A percentile compares a stretch with the other conserved stretches of the same genome.
phyloP scores from a whole-genome alignment of 2,888 invertebrate species.

The Parnassius mnemosyne region DNA sequence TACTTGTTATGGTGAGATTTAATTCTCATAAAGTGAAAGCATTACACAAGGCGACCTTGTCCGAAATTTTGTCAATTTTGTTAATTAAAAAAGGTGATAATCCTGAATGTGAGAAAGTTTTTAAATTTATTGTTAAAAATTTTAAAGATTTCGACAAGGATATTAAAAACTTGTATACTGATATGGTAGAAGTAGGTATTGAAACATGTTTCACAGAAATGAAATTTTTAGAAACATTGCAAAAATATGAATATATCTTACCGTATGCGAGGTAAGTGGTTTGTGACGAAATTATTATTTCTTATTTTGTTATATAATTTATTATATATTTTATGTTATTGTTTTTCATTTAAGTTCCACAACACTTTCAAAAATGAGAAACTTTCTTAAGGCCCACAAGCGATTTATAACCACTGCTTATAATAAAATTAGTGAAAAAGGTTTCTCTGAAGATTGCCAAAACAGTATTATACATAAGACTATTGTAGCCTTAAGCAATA shows the following conservation, averaged over 20 bases:
- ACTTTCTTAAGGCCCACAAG: conserved; percentile 77
- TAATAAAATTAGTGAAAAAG: conserved; percentile 74
- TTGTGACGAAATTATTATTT: neutral
- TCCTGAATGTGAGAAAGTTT: conserved; percentile 56
- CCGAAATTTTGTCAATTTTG: conserved; percentile 76
- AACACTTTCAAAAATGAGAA: conserved; percentile 74
- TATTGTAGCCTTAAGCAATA: conserved; percentile 79
- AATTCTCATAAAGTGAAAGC: conserved; percentile 61
- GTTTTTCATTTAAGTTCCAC: conserved; percentile 61
- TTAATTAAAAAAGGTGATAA: conserved; percentile 63
- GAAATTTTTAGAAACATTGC: conserved; percentile 52
- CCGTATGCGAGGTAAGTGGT: conserved; percentile 55
- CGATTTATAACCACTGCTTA: conserved; percentile 75
- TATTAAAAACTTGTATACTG: conserved; percentile 51
- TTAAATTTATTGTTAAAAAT: conserved; percentile 78
- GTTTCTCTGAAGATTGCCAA: conserved; percentile 84
- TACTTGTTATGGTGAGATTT: conserved; percentile 59
- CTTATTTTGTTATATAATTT: too few species aligned
- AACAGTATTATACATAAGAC: conserved; percentile 83
- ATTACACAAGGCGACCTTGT: conserved; percentile 72
- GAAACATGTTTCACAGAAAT: conserved; percentile 40
- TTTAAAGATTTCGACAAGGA: conserved; percentile 67
- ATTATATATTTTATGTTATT: neutral
- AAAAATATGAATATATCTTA: conserved; percentile 49
- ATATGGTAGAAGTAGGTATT: conserved; percentile 41